Conservation (phyloP, 1,140 invertebrate genomes). For the Watersipora subatra region DNA sequence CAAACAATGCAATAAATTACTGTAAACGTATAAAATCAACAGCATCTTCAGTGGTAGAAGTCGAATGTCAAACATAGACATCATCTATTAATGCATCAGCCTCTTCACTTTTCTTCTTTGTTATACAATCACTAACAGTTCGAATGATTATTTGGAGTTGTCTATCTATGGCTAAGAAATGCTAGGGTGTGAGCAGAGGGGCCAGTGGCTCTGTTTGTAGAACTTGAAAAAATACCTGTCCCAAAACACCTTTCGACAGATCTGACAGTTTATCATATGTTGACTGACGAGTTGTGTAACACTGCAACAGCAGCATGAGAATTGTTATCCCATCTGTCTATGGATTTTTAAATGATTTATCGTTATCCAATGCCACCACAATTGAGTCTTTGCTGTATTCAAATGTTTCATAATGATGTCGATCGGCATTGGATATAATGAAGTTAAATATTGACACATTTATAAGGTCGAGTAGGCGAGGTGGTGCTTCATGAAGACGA, state of each 20-base stretch:
- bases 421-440: conserved; percentile 82
- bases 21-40: too few relatives aligned
- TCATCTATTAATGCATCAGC: conserved; percentile 6
- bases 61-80: too few relatives aligned
- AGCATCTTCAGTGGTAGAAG: too few relatives aligned
- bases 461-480: conserved; percentile 66
- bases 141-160: conserved; percentile 42
- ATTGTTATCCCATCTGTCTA: conserved; percentile 68
- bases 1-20: too few relatives aligned
- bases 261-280: conserved; percentile 48
- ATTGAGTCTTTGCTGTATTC: conserved; percentile 48
- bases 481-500: conserved; percentile 21
- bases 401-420: conserved; percentile 77
- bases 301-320: conserved; percentile 74
- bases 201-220: conserved; percentile 42
- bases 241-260: conserved; percentile 49
- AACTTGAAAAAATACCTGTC: conserved; percentile 43
- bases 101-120: conserved; percentile 3
- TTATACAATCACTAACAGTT: conserved; percentile 17
- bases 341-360: conserved; percentile 79
- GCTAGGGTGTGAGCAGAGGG: conserved; percentile 56
- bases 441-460: conserved; percentile 83
- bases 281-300: conserved; percentile 49
- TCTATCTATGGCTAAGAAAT: conserved; percentile 65
- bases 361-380: conserved; percentile 70